Evolutionary conservation across 1,140 invertebrate genomes (phyloP).

Genomic region (Drosophila pallidifrons): DNA sequence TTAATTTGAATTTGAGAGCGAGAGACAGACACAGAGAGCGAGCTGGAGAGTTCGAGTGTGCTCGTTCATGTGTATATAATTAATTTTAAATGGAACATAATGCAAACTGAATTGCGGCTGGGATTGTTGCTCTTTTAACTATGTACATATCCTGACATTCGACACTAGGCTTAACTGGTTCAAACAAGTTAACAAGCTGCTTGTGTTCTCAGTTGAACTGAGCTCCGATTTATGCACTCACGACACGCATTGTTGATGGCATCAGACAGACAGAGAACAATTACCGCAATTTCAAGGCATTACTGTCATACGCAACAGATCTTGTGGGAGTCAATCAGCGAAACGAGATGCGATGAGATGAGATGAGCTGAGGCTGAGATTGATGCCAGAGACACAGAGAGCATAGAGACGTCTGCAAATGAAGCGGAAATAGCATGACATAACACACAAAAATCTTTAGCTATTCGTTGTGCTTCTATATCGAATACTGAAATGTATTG

Average conservation of each 20-base stretch:
- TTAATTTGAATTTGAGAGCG: not conserved
- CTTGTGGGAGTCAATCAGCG: slow-evolving; percentile 73
- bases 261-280: slow-evolving; percentile 56
- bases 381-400: slow-evolving; percentile 46
- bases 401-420: not conserved
- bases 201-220: slow-evolving; percentile 40
- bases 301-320: slow-evolving; percentile 24
- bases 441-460: slow-evolving; percentile 39
- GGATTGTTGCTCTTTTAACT: slow-evolving; percentile 1
- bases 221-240: slow-evolving; percentile 27
- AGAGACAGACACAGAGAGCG: too few relatives aligned
- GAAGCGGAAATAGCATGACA: slow-evolving; percentile 58
- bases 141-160: not conserved
- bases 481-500: slow-evolving; percentile 15
- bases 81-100: slow-evolving; percentile 2
- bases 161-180: slow-evolving; percentile 42
- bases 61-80: not conserved
- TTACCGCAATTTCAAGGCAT: slow-evolving; percentile 59
- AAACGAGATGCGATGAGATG: slow-evolving; percentile 47
- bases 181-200: slow-evolving; percentile 45
- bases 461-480: not conserved
- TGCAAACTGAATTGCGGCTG: not conserved
- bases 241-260: slow-evolving; percentile 56
- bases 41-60: not conserved
- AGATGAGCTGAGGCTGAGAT: slow-evolving; percentile 50